A percentile compares a stretch with the other conserved stretches of the same genome.
phyloP scores from a whole-genome alignment of 2,888 invertebrate species.

The Bursaphelenchus okinawaensis region DNA sequence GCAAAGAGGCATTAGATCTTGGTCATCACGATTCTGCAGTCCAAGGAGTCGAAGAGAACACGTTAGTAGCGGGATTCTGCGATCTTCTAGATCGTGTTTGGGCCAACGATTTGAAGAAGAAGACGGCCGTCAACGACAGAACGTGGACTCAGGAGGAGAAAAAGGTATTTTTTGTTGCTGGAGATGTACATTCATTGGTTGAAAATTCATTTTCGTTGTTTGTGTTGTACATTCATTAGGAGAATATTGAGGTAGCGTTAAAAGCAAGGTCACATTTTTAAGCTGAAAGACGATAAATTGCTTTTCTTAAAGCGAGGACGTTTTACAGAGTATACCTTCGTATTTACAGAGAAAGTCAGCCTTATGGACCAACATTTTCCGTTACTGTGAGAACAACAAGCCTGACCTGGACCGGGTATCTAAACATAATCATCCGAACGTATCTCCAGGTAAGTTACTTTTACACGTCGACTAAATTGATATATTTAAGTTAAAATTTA shows the following conservation, averaged over 20 bases:
- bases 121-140: conserved; percentile 58
- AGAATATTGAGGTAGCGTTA: too few relatives aligned
- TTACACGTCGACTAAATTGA: conserved; percentile 5
- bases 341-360: conserved; percentile 78
- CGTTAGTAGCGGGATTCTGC: conserved; percentile 88
- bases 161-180: not conserved
- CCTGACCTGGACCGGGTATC: conserved; percentile 18
- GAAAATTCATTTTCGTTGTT: too few relatives aligned
- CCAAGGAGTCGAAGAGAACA: conserved; percentile 87
- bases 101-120: conserved; percentile 91
- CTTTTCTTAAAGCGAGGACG: too few relatives aligned
- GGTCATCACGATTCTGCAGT: conserved; percentile 73
- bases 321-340: too few relatives aligned
- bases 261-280: too few relatives aligned
- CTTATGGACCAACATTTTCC: conserved; percentile 86
- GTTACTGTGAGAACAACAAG: conserved; percentile 72
- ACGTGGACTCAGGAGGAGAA: not conserved
- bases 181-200: not conserved
- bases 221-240: too few relatives aligned
- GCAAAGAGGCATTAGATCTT: conserved; percentile 82
- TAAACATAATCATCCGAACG: conserved; percentile 19
- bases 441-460: conserved; percentile 28
- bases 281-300: too few relatives aligned
- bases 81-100: conserved; percentile 92
- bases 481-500: not conserved